These are phyloP conservation scores for Anneissia japonica DNA, from an alignment of 35 echinoderm and acorn worm species.

Conservation along the genomic window DNA sequence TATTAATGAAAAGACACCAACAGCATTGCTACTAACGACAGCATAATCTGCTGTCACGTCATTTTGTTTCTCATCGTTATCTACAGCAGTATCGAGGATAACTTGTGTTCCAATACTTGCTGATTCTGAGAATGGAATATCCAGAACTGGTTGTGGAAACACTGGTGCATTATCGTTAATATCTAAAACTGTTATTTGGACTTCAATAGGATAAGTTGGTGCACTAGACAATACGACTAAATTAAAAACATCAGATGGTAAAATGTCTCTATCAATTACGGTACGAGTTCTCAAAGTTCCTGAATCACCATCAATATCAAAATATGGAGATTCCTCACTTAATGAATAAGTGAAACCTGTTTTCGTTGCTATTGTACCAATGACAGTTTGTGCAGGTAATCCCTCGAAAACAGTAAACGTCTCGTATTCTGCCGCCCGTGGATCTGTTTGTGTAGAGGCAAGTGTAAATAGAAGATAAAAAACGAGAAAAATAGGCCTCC, in stretches of 20 bases:
- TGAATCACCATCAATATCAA: slow-evolving; percentile 52
- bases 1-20: slow-evolving; percentile 45
- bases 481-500: neutral
- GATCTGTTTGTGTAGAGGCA: neutral
- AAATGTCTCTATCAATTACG: slow-evolving; percentile 73
- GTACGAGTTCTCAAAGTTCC: slow-evolving; percentile 60
- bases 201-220: slow-evolving; percentile 70
- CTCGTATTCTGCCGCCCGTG: neutral
- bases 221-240: slow-evolving; percentile 49
- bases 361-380: slow-evolving; percentile 42
- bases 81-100: slow-evolving; percentile 63
- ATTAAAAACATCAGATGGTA: slow-evolving; percentile 67
- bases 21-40: slow-evolving; percentile 46
- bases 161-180: slow-evolving; percentile 87
- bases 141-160: slow-evolving; percentile 53
- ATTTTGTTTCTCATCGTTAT: slow-evolving; percentile 62
- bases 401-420: neutral
- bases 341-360: slow-evolving; percentile 49
- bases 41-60: slow-evolving; percentile 38
- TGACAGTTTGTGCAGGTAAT: slow-evolving; percentile 28
- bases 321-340: slow-evolving; percentile 40
- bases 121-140: slow-evolving; percentile 68
- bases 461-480: neutral
- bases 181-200: slow-evolving; percentile 72
- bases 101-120: slow-evolving; percentile 51